Conservation (phyloP, 2,888 invertebrate genomes). For the Falcaria lacertinaria region DNA sequence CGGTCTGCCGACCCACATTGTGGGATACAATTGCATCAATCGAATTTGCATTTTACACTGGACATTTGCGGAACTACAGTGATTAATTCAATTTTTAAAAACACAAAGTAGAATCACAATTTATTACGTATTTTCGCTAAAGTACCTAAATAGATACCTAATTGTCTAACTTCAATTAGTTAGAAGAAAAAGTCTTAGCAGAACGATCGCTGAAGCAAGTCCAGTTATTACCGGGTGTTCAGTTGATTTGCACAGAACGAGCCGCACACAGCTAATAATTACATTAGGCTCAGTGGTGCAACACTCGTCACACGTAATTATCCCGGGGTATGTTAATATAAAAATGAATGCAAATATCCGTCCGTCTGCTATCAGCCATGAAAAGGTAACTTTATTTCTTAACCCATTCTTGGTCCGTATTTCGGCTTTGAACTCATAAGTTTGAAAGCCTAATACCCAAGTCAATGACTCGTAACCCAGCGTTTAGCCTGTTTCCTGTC, state of each 20-base stretch:
- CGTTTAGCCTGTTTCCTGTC: conserved; percentile 32
- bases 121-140: too few species aligned
- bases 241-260: conserved; percentile 31
- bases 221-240: conserved; percentile 17
- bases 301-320: conserved; percentile 68
- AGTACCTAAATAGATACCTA: too few species aligned
- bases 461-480: conserved; percentile 39
- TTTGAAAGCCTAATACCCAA: conserved; percentile 20
- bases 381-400: conserved; percentile 65
- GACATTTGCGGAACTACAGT: conserved; percentile 47
- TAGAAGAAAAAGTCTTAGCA: conserved; percentile 19
- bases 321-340: conserved; percentile 66
- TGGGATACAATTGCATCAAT: conserved; percentile 62
- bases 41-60: conserved; percentile 70
- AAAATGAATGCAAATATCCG: conserved; percentile 68
- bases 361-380: conserved; percentile 38
- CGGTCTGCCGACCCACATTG: conserved; percentile 56
- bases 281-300: conserved; percentile 40
- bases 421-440: conserved; percentile 7
- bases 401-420: conserved; percentile 12
- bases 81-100: conserved; percentile 62
- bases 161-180: conserved; percentile 30
- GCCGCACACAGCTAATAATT: conserved; percentile 43
- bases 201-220: conserved; percentile 6
- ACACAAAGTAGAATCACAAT: background rate